phyloP scores from a whole-genome alignment of 2,797 vertebrate species.

The Lepus townsendii region DNA sequence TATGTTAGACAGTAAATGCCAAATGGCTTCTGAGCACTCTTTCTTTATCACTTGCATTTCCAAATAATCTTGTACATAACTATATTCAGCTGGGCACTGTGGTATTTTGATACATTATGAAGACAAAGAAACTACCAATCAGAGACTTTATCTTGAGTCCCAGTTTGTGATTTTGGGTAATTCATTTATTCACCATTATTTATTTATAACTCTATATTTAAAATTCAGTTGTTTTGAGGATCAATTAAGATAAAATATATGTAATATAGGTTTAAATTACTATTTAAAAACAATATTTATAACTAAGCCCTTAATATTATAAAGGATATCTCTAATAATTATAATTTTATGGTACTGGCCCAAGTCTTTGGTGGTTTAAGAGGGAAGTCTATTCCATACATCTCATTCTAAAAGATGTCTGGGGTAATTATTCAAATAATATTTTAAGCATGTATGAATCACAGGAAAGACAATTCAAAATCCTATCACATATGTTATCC shows the following conservation, averaged over 20 bases:
- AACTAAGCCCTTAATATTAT: background rate
- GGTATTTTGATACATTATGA: background rate
- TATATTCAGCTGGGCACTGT: background rate
- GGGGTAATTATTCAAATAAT: background rate
- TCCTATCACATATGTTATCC: background rate
- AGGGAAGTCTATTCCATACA: background rate
- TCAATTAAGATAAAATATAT: background rate
- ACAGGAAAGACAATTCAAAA: slow-evolving; percentile 6
- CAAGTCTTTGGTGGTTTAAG: background rate
- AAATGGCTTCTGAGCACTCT: background rate
- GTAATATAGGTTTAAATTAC: background rate
- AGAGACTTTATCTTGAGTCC: background rate
- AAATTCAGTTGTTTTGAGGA: background rate
- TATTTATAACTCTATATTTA: background rate
- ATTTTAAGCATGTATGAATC: background rate
- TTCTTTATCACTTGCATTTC: background rate
- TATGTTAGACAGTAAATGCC: background rate
- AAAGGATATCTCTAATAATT: background rate
- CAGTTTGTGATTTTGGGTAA: slow-evolving; percentile 4
- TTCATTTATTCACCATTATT: background rate
- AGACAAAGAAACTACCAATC: background rate
- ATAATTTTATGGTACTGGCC: background rate
- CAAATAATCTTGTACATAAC: background rate
- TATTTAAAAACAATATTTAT: background rate
- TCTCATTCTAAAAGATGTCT: background rate